A percentile compares a stretch with the other conserved stretches of the same genome.
phyloP scores from a whole-genome alignment of 2,113 vertebrate species.

The Sylvia atricapilla region DNA sequence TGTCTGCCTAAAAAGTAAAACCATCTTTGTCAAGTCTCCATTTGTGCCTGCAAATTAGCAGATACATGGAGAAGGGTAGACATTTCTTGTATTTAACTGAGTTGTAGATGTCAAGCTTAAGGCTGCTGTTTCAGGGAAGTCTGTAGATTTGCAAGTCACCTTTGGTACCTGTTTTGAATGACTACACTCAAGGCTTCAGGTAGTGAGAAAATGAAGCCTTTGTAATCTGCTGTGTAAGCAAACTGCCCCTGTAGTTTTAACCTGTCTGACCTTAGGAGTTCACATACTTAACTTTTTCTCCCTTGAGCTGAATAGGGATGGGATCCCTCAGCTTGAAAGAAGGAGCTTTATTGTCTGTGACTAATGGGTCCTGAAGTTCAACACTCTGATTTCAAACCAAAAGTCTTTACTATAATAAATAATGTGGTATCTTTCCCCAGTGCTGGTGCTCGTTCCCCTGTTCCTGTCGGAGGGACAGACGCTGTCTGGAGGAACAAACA shows the following conservation, averaged over 20 bases:
- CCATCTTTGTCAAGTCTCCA: not conserved
- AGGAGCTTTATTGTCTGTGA: conserved; percentile 5
- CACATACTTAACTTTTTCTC: not conserved
- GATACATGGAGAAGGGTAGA: not conserved
- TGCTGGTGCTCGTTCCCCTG: not conserved
- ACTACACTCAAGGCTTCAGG: not conserved
- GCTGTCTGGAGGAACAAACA: not conserved
- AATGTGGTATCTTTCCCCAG: not conserved
- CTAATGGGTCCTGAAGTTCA: not conserved
- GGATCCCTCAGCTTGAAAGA: not conserved
- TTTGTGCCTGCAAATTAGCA: not conserved
- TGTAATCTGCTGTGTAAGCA: not conserved
- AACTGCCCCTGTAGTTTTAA: not conserved
- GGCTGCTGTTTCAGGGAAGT: not conserved
- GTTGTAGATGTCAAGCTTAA: not conserved
- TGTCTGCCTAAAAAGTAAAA: not conserved
- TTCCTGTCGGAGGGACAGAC: not conserved
- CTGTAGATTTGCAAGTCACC: not conserved
- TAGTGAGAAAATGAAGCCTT: not conserved
- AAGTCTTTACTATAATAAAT: not conserved
- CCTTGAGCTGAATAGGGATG: not conserved
- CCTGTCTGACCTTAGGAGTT: not conserved
- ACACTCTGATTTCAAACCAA: not conserved
- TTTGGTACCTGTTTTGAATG: not conserved
- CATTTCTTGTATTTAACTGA: not conserved